These are phyloP conservation scores for Euschistus heros DNA, from an alignment of 1,140 invertebrate species.

Conservation along the genomic window DNA sequence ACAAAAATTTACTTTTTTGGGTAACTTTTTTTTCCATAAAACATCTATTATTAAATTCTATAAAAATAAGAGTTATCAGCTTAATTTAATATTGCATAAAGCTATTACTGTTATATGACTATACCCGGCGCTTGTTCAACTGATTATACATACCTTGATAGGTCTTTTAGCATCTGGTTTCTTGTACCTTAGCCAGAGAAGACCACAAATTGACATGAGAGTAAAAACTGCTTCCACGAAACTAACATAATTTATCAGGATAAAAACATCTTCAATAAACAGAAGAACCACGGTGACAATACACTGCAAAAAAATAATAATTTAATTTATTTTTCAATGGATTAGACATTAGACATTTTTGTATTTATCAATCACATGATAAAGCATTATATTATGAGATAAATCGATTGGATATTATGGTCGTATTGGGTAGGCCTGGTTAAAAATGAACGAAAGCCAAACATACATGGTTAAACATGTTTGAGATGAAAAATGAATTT, in stretches of 20 bases:
- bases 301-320: slow-evolving; percentile 52
- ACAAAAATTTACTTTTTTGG: too few relatives aligned
- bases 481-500: too few relatives aligned
- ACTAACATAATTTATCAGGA: slow-evolving; percentile 85
- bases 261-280: slow-evolving; percentile 76
- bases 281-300: slow-evolving; percentile 69
- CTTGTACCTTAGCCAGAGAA: slow-evolving; percentile 76
- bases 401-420: too few relatives aligned
- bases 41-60: background rate
- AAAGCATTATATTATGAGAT: too few relatives aligned
- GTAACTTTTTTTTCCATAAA: too few relatives aligned
- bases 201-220: slow-evolving; percentile 71
- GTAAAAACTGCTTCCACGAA: slow-evolving; percentile 92
- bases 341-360: background rate
- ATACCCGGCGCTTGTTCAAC: background rate
- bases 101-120: background rate
- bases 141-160: slow-evolving; percentile 56
- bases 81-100: background rate
- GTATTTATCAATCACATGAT: background rate
- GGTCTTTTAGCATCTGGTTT: slow-evolving; percentile 54
- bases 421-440: too few relatives aligned
- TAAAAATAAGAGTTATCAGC: background rate
- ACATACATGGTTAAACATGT: too few relatives aligned
- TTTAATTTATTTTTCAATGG: too few relatives aligned
- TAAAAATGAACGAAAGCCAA: too few relatives aligned